Evolutionary conservation across 1,140 invertebrate species (phyloP).

Genomic region (Cyphomyrmex costatus): DNA sequence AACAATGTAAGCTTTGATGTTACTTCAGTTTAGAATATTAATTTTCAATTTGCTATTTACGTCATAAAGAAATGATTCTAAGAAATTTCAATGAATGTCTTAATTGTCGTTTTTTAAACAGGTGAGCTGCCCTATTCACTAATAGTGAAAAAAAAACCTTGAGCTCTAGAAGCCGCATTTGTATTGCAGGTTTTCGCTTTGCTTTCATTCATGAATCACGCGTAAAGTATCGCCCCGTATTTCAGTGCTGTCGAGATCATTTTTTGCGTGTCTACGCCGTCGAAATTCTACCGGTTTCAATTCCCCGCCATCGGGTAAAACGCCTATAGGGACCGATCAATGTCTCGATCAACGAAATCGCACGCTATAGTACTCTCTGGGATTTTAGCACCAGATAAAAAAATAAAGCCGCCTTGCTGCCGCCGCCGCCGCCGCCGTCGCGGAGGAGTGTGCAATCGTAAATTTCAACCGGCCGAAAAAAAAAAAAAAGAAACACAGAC

Average conservation of each 20-base stretch:
- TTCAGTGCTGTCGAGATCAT: constrained; percentile 40
- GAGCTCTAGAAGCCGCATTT: constrained; percentile 22
- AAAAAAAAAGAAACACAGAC: background rate
- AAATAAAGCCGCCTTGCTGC: constrained; percentile 51
- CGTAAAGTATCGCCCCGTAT: constrained; percentile 49
- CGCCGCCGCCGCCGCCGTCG: constrained; percentile 18
- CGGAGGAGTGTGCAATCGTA: constrained; percentile 41
- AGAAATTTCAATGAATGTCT: background rate
- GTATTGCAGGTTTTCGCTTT: constrained; percentile 17
- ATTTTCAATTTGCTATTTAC: background rate
- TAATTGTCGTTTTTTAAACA: background rate
- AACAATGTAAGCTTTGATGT: background rate
- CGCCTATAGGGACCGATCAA: constrained; percentile 33
- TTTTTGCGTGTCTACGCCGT: constrained; percentile 49
- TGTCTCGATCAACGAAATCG: constrained; percentile 62
- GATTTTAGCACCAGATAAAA: constrained; percentile 64
- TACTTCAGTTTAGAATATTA: background rate
- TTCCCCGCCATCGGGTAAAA: constrained; percentile 26
- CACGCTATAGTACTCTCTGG: constrained; percentile 48
- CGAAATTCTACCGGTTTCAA: constrained; percentile 50
- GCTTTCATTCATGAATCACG: constrained; percentile 47
- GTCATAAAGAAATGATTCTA: background rate
- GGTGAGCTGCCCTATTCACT: background rate
- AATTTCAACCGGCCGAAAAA: constrained; percentile 35
- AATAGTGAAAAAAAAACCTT: background rate